phyloP scores from a whole-genome alignment of 2,888 invertebrate genomes.

The Carcina quercana region DNA sequence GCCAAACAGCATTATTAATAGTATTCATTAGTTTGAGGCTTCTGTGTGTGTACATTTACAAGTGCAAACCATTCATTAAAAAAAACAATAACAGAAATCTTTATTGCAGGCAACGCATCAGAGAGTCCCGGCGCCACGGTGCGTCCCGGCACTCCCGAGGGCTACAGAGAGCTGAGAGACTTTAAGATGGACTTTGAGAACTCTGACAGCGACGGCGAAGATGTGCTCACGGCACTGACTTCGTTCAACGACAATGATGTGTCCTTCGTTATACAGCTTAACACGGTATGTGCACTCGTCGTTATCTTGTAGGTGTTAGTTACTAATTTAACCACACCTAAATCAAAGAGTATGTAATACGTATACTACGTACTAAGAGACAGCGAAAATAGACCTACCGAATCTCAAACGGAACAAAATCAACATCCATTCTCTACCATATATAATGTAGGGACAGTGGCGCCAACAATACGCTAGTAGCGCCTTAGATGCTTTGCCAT shows the following conservation, averaged over 20 bases:
- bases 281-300: constrained; percentile 42
- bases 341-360: too few relatives aligned
- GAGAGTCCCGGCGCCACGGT: constrained; percentile 40
- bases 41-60: neutral
- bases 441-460: too few relatives aligned
- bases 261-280: constrained; percentile 42
- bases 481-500: too few relatives aligned
- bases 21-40: neutral
- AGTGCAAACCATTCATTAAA: neutral
- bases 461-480: too few relatives aligned
- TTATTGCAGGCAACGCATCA: constrained; percentile 31
- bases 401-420: too few relatives aligned
- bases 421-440: too few relatives aligned
- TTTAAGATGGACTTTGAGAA: constrained; percentile 45
- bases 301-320: neutral
- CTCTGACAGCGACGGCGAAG: constrained; percentile 63
- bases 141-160: constrained; percentile 44
- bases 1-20: too few relatives aligned
- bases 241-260: constrained; percentile 39
- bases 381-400: too few relatives aligned
- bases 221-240: constrained; percentile 46
- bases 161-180: constrained; percentile 52
- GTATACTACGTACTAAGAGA: too few relatives aligned
- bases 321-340: too few relatives aligned
- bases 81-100: neutral